Evolutionary conservation across 1,140 invertebrate species (phyloP).

Genomic region (Zophobas morio): DNA sequence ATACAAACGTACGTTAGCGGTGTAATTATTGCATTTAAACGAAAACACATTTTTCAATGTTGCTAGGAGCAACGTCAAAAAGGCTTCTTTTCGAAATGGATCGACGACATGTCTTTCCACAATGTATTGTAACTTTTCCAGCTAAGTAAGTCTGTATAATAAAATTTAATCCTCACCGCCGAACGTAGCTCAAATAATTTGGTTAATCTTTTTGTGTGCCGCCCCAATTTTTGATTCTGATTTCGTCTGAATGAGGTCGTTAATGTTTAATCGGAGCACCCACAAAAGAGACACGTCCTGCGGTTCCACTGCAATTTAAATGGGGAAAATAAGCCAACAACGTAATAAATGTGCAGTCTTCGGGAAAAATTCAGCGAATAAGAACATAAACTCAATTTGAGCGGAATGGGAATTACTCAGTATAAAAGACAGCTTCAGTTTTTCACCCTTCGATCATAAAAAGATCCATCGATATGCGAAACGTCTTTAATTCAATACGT

Average conservation of each 20-base stretch:
- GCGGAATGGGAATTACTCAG: conserved; percentile 37
- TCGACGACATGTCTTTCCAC: too few species aligned
- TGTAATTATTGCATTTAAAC: too few species aligned
- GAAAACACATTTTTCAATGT: too few species aligned
- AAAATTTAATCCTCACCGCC: conserved; percentile 18
- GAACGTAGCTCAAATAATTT: neutral
- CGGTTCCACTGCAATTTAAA: conserved; percentile 42
- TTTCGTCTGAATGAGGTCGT: conserved; percentile 8
- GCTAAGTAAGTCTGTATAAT: neutral
- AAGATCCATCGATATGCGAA: conserved; percentile 38
- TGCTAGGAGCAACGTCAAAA: too few species aligned
- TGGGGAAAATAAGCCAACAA: conserved; percentile 43
- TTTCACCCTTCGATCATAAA: conserved; percentile 39
- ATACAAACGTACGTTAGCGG: too few species aligned
- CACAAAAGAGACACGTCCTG: conserved; percentile 26
- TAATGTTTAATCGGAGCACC: conserved; percentile 28
- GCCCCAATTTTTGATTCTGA: conserved; percentile 25
- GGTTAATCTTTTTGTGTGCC: conserved; percentile 5
- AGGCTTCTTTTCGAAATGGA: too few species aligned
- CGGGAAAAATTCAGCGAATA: conserved; percentile 16
- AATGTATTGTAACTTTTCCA: neutral
- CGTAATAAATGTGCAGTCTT: conserved; percentile 30
- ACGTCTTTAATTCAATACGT: conserved; percentile 40
- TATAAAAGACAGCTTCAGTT: conserved; percentile 41
- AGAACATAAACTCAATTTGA: conserved; percentile 43